Conservation (phyloP, 1,140 invertebrate genomes). For the Saccostrea echinata region DNA sequence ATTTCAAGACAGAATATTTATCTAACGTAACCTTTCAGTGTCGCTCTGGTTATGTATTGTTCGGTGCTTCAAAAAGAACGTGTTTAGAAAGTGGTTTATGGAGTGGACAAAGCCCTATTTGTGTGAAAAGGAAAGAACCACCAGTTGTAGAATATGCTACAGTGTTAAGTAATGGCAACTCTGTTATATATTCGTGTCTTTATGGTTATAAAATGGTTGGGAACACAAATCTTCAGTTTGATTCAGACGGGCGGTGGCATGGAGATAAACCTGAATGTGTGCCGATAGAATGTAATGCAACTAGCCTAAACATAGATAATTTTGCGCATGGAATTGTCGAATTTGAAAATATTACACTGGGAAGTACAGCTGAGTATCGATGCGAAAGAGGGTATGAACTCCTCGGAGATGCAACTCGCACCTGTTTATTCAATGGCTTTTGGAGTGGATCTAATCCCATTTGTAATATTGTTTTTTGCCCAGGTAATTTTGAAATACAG, state of each 20-base stretch:
- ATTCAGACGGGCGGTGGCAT: constrained; percentile 72
- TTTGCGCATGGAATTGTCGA: constrained; percentile 50
- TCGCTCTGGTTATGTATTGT: constrained; percentile 78
- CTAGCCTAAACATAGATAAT: neutral
- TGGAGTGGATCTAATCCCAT: constrained; percentile 86
- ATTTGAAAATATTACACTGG: neutral
- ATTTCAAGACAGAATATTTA: constrained; percentile 70
- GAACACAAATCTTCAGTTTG: constrained; percentile 57
- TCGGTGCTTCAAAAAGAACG: constrained; percentile 72
- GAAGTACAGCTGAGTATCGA: constrained; percentile 48
- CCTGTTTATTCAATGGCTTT: constrained; percentile 87
- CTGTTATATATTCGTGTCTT: constrained; percentile 59
- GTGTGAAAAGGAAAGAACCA: constrained; percentile 70
- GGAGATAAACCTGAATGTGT: constrained; percentile 55
- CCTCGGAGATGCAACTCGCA: constrained; percentile 79
- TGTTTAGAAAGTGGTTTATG: constrained; percentile 78
- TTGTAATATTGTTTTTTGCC: constrained; percentile 67
- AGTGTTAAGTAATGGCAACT: constrained; percentile 62
- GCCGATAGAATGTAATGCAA: constrained; percentile 52
- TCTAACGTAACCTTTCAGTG: constrained; percentile 81
- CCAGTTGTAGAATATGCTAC: constrained; percentile 69
- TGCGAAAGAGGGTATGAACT: constrained; percentile 65
- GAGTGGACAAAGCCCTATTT: constrained; percentile 74
- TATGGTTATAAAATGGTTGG: constrained; percentile 58
- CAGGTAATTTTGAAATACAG: constrained; percentile 50